These are phyloP conservation scores for Prunella strophiata DNA, from an alignment of 2,797 vertebrate species.

Conservation along the genomic window DNA sequence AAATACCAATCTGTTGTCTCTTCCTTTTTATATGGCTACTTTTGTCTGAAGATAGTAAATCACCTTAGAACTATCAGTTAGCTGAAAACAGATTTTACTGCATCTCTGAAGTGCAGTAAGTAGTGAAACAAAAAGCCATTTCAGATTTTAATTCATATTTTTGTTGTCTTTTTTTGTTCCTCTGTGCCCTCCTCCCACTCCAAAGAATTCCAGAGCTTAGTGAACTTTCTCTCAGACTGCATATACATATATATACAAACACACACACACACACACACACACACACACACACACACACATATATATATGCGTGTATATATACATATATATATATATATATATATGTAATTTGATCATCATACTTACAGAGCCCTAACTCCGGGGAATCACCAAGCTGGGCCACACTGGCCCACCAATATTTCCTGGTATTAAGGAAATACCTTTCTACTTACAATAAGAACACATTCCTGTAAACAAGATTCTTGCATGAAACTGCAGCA, in stretches of 20 bases:
- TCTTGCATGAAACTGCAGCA: background rate
- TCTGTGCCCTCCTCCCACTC: accelerated
- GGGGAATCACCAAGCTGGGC: background rate
- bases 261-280: accelerated
- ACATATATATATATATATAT: background rate
- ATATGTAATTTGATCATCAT: background rate
- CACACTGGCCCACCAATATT: background rate
- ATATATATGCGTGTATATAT: too few species aligned
- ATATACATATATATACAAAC: accelerated
- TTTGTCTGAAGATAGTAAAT: conserved; percentile 13
- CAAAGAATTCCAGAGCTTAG: background rate
- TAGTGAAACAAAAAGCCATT: background rate
- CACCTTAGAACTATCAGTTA: background rate
- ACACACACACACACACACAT: background rate
- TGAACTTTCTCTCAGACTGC: background rate
- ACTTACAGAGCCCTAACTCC: background rate
- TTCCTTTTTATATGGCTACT: conserved; percentile 23
- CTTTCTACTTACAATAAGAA: background rate
- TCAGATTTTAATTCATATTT: background rate
- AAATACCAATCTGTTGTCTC: conserved; percentile 20
- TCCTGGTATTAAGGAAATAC: too few species aligned
- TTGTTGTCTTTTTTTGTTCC: background rate
- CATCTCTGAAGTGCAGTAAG: background rate
- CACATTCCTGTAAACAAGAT: background rate
- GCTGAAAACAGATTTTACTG: background rate